Evolutionary conservation across 2,888 invertebrate species (phyloP).

Genomic region (Meiosimyza platycephala): DNA sequence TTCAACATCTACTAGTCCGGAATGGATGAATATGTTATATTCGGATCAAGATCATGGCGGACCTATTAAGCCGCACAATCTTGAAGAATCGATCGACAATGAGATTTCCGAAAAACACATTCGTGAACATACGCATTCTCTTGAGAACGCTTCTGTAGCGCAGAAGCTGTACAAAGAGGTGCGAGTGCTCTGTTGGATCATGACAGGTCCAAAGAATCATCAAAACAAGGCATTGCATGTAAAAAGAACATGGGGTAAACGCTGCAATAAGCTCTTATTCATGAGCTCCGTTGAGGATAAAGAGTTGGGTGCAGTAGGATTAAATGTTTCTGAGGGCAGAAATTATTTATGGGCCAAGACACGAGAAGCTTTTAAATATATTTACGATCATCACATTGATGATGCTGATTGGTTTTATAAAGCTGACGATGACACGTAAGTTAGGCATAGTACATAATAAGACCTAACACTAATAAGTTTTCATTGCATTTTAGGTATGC

Average conservation of each 20-base stretch:
- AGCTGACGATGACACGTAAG: too few species aligned
- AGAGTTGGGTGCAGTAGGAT: constrained; percentile 67
- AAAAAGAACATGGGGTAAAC: constrained; percentile 84
- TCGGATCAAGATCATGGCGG: constrained; percentile 59
- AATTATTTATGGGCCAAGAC: too few species aligned
- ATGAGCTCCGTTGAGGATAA: too few species aligned
- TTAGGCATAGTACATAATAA: too few species aligned
- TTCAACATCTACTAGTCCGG: constrained; percentile 56
- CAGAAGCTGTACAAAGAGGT: constrained; percentile 80
- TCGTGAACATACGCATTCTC: constrained; percentile 68
- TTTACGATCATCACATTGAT: too few species aligned
- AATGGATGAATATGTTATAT: constrained; percentile 54
- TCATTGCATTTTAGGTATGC: too few species aligned
- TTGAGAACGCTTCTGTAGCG: constrained; percentile 79
- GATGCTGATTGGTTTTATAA: too few species aligned
- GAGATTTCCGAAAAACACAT: constrained; percentile 67
- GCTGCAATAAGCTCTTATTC: too few species aligned
- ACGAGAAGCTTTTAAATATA: too few species aligned
- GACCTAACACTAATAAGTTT: too few species aligned
- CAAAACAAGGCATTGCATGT: constrained; percentile 90
- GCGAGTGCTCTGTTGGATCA: constrained; percentile 93
- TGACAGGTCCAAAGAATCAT: constrained; percentile 94
- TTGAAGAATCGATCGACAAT: constrained; percentile 65
- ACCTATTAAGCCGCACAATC: constrained; percentile 66
- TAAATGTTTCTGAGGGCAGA: constrained; percentile 62